Base-by-base conservation (phyloP, 2,113 vertebrate species). In the Solea senegalensis region DNA sequence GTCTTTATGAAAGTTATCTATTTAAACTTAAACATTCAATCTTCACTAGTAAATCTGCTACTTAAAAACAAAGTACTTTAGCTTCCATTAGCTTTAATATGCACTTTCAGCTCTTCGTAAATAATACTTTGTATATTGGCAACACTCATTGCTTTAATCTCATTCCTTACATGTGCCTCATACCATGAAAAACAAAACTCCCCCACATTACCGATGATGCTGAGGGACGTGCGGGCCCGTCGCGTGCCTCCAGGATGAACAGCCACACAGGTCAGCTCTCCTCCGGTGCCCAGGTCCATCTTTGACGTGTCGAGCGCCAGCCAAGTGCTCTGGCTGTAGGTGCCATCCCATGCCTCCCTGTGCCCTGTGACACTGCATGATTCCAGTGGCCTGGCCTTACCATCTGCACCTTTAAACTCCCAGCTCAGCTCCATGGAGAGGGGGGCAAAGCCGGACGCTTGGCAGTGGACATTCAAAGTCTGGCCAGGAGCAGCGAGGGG, bases 401-500 rank as follows among this genome's bases (percentile, higher is more conserved):
- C 87, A 2, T 81, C 87, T 0, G 62, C 34, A 0, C 84, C 76
- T 9, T 75, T 83, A 8, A 89, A 90, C 72, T 93, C 86, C 95
- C 94, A 96, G 64, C 72, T 78, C 43, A 97, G 87, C 1, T 91
- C 83, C 82, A 95, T 88, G 1, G 92, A 82, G 46, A 93, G 86
- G 3, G 96, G 95, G 5, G 90, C 89, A 45, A 95, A 96, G 72
- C 93, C 94, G 0, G 93, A 92, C 11, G 94, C 86, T 0, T 93
- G 92, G 16, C 96, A 97, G 41, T 87, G 84, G 52, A 94, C 65
- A 0, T 56, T 58, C 0, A 94, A 39, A 0, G 66, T 84, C 62
- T 90, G 86, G 9, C 94, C 93, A 0, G 92, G 88, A 0, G 84
- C 51, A 12, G 88, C 52, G 9, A 92, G 74, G 26, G 94, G 91